Evolutionary conservation across 2,797 vertebrate genomes (phyloP).

Genomic region (Chaetodon trifasciatus): DNA sequence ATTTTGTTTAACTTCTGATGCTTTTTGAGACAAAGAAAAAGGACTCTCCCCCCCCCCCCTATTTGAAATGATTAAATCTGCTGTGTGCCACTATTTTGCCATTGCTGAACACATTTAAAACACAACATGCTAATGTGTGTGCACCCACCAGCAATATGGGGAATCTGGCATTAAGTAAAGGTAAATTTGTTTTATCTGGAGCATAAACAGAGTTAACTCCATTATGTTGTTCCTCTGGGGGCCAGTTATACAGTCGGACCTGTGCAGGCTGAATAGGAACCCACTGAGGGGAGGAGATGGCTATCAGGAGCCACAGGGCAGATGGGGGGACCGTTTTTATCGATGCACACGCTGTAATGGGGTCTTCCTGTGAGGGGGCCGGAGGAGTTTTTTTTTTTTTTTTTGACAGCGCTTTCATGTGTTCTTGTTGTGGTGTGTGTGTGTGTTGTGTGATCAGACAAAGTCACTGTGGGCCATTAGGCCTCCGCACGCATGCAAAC

Average conservation of each 20-base stretch:
- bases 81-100: slow-evolving; percentile 29
- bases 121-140: slow-evolving; percentile 33
- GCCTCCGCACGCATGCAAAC: slow-evolving; percentile 66
- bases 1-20: background rate
- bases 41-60: background rate
- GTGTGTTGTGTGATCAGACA: slow-evolving; percentile 60
- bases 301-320: slow-evolving; percentile 77
- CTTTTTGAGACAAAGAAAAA: background rate
- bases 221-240: slow-evolving; percentile 73
- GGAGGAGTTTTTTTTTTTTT: slow-evolving; percentile 70
- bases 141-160: slow-evolving; percentile 53
- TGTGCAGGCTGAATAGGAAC: slow-evolving; percentile 74
- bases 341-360: slow-evolving; percentile 66
- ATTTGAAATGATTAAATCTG: slow-evolving; percentile 4
- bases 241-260: slow-evolving; percentile 64
- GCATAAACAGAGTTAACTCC: slow-evolving; percentile 72
- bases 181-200: slow-evolving; percentile 76
- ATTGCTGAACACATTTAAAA: slow-evolving; percentile 39
- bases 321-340: slow-evolving; percentile 69
- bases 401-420: slow-evolving; percentile 70
- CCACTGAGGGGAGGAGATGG: slow-evolving; percentile 80
- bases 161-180: slow-evolving; percentile 67
- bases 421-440: slow-evolving; percentile 46
- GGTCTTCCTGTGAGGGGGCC: slow-evolving; percentile 80
- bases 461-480: slow-evolving; percentile 73